phyloP scores from a whole-genome alignment of 2,113 vertebrate genomes.

The Pardalotus punctatus region DNA sequence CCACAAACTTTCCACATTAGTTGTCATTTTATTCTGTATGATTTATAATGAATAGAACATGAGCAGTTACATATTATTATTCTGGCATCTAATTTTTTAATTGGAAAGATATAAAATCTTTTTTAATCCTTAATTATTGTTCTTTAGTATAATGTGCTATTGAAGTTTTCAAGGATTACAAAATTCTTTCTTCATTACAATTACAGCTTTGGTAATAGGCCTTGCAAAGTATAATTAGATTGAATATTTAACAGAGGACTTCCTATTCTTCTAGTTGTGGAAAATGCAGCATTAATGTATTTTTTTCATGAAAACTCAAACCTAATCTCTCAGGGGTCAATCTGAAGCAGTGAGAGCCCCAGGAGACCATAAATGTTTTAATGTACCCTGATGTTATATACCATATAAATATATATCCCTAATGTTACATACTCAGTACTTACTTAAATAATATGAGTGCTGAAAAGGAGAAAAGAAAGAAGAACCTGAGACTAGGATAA shows the following conservation, averaged over 20 bases:
- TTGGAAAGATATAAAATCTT: neutral
- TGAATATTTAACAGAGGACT: neutral
- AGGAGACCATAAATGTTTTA: neutral
- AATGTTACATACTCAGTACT: neutral
- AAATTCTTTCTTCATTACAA: neutral
- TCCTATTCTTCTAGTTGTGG: neutral
- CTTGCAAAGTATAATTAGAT: neutral
- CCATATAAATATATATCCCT: neutral
- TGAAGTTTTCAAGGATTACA: neutral
- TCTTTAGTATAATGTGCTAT: neutral
- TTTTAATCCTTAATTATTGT: neutral
- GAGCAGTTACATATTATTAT: neutral
- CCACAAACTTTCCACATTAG: neutral
- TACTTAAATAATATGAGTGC: neutral
- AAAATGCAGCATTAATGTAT: neutral
- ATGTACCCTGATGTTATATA: neutral
- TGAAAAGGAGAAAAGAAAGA: neutral
- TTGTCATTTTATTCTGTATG: neutral
- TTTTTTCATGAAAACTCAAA: neutral
- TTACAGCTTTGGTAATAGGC: neutral
- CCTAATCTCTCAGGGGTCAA: neutral
- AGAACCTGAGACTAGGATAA: neutral
- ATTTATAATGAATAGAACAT: neutral
- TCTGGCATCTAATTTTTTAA: neutral
- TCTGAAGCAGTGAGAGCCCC: neutral